Evolutionary conservation across 2,888 invertebrate species (phyloP).

Genomic region (Melinaea menophilus): DNA sequence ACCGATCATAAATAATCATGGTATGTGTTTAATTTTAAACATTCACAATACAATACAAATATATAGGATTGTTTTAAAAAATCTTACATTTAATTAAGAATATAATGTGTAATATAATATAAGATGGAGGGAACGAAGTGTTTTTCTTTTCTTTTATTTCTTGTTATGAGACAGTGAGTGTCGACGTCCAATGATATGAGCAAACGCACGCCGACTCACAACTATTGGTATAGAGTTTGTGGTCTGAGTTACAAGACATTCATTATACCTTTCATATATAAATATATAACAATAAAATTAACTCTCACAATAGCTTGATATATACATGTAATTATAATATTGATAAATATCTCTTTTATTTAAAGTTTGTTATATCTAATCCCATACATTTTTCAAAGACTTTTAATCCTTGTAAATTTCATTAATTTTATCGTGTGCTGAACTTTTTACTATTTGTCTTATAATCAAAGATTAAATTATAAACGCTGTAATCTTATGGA

Average conservation of each 20-base stretch:
- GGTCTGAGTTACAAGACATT: constrained; percentile 37
- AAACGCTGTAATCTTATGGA: constrained; percentile 23
- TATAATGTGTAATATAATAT: constrained; percentile 9
- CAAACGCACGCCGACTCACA: constrained; percentile 71
- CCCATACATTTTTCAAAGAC: too few relatives aligned
- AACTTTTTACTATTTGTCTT: neutral
- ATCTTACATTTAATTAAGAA: neutral
- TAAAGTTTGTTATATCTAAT: too few relatives aligned
- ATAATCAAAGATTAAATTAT: neutral
- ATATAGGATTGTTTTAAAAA: neutral
- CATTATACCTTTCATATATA: neutral
- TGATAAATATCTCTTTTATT: neutral
- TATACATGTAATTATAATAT: constrained; percentile 12
- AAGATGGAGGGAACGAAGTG: constrained; percentile 19
- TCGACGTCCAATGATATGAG: constrained; percentile 72
- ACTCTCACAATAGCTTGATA: neutral
- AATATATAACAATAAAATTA: too few relatives aligned
- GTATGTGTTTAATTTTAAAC: constrained; percentile 19
- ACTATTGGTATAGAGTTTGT: constrained; percentile 54
- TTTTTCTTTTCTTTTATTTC: constrained; percentile 31
- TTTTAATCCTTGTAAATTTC: too few relatives aligned
- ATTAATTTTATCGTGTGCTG: neutral
- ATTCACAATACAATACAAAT: too few relatives aligned
- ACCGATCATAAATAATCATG: constrained; percentile 32
- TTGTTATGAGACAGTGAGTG: constrained; percentile 48